These are phyloP conservation scores for Eudorcas thomsonii DNA, from an alignment of 2,113 vertebrate species.

Conservation along the genomic window DNA sequence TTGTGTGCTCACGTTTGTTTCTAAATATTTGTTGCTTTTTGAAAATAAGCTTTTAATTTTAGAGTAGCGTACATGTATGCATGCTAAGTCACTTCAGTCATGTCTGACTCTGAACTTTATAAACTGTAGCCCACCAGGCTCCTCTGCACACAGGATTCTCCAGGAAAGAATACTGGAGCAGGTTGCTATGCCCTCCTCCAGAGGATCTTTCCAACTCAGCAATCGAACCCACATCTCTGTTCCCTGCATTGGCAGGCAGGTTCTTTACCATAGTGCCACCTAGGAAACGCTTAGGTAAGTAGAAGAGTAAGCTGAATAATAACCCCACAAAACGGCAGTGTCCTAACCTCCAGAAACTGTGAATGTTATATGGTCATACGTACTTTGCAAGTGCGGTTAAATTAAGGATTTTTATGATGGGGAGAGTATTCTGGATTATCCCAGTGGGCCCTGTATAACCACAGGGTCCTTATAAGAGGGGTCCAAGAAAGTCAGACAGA, in stretches of 20 bases:
- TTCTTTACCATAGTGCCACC: not conserved
- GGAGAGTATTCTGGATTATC: not conserved
- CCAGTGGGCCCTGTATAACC: not conserved
- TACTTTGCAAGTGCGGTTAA: not conserved
- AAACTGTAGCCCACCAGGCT: not conserved
- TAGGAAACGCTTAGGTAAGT: not conserved
- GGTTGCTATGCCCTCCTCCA: not conserved
- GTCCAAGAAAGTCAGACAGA: not conserved
- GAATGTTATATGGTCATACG: not conserved
- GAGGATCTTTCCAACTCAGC: not conserved
- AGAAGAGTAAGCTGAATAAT: not conserved
- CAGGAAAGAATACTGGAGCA: not conserved
- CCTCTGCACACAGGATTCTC: not conserved
- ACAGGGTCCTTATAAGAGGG: not conserved
- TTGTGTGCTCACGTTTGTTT: not conserved
- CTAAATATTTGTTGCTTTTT: not conserved
- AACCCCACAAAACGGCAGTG: not conserved
- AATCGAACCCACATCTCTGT: rapidly evolving
- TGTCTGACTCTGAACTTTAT: not conserved
- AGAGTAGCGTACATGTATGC: not conserved
- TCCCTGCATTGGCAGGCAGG: not conserved
- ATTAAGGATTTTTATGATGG: not conserved
- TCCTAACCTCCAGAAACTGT: not conserved
- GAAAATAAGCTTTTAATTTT: not conserved
- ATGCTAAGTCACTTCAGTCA: not conserved